phyloP scores from a whole-genome alignment of 2,888 invertebrate species.

The Rhaphigaster nebulosa region DNA sequence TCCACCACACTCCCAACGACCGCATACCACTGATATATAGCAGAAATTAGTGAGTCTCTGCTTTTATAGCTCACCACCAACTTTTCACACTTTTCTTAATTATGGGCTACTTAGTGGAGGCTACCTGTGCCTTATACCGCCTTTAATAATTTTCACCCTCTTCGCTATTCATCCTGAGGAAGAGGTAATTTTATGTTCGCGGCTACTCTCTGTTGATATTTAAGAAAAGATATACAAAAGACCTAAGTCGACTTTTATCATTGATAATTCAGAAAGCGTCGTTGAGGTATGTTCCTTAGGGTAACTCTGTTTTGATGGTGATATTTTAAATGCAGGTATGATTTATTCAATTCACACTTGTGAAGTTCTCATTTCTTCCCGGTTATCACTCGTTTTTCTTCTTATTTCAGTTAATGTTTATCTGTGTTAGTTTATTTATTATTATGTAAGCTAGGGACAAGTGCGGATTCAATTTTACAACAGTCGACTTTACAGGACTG shows the following conservation, averaged over 20 bases:
- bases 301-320: not conserved
- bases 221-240: not conserved
- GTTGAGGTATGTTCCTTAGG: not conserved
- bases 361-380: not conserved
- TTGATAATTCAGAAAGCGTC: not conserved
- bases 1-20: not conserved
- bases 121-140: not conserved
- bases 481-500: too few species aligned
- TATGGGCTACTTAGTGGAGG: slow-evolving; percentile 9
- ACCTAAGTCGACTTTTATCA: not conserved
- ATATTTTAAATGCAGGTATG: not conserved
- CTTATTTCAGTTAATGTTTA: not conserved
- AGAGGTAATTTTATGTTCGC: not conserved
- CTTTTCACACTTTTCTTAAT: slow-evolving; percentile 47
- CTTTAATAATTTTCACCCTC: slow-evolving; percentile 24
- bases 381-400: not conserved
- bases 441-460: too few species aligned
- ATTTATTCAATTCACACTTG: not conserved
- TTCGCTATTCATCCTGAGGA: slow-evolving; percentile 1
- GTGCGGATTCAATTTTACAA: too few species aligned
- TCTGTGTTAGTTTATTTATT: too few species aligned
- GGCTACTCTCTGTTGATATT: slow-evolving; percentile 21
- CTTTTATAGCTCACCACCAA: slow-evolving; percentile 1
- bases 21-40: not conserved
- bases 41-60: not conserved